Conservation (phyloP, 2,888 invertebrate species). For the Brenthis daphne region DNA sequence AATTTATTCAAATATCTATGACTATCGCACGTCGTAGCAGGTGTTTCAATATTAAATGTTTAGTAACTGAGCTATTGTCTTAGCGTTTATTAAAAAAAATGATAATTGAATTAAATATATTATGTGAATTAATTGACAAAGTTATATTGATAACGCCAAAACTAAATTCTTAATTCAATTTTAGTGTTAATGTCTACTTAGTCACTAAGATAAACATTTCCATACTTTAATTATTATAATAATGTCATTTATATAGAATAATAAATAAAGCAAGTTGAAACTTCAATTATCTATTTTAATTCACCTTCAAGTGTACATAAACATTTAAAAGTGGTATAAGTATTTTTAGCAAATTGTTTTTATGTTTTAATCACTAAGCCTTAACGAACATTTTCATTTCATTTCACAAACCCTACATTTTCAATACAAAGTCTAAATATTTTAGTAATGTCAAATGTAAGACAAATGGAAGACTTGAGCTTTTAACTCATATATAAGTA, state of each 20-base stretch:
- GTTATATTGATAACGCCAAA: not conserved
- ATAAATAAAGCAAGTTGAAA: constrained; percentile 33
- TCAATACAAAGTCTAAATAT: no score
- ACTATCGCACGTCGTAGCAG: not conserved
- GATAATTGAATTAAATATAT: not conserved
- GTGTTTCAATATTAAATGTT: constrained; percentile 1
- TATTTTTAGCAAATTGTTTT: no score
- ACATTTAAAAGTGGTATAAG: no score
- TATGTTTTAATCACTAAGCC: no score
- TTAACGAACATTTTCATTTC: no score
- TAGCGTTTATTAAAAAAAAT: not conserved
- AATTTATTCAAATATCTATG: constrained; percentile 1
- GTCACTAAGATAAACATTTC: constrained; percentile 38
- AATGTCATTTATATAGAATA: constrained; percentile 34
- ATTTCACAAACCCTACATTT: no score
- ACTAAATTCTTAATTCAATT: constrained; percentile 9
- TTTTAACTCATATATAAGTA: no score
- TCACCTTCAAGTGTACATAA: not conserved
- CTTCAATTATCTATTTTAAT: constrained; percentile 5
- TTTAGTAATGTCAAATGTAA: no score
- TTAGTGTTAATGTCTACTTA: constrained; percentile 18
- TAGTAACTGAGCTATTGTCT: not conserved
- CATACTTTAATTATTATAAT: constrained; percentile 37
- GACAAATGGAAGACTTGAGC: no score
- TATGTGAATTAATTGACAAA: not conserved